A percentile compares a stretch with the other conserved stretches of the same genome.
Conservation (phyloP, 2,888 invertebrate species). For the Ptychoptera contaminata region DNA sequence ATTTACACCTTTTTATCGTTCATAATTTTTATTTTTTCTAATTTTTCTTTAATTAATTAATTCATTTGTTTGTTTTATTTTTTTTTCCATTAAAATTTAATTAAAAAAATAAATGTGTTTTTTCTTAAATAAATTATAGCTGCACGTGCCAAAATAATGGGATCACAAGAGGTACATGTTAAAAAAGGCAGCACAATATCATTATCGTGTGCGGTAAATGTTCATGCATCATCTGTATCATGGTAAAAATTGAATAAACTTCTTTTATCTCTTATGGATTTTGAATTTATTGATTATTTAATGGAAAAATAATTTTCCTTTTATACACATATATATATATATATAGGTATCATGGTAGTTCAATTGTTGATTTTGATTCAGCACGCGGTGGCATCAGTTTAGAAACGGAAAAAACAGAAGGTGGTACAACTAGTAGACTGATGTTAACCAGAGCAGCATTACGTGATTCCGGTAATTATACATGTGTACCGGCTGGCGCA, state of each 20-base stretch:
- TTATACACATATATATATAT: no score
- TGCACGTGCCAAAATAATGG: constrained; percentile 72
- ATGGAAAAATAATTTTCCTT: neutral
- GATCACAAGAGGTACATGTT: constrained; percentile 74
- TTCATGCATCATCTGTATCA: constrained; percentile 60
- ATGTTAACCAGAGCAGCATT: constrained; percentile 74
- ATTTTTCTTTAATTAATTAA: no score
- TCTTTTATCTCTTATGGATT: constrained; percentile 25
- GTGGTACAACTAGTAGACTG: constrained; percentile 71
- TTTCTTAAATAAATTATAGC: constrained; percentile 35
- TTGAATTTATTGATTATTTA: constrained; percentile 16
- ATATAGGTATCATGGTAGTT: constrained; percentile 64
- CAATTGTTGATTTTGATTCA: constrained; percentile 71
- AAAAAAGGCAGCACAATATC: constrained; percentile 84
- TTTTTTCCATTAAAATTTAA: neutral
- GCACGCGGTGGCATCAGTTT: constrained; percentile 74
- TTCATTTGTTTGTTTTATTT: neutral
- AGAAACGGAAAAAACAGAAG: constrained; percentile 75
- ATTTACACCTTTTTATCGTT: no score
- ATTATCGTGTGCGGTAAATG: constrained; percentile 73
- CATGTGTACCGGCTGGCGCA: constrained; percentile 73
- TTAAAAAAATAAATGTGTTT: neutral
- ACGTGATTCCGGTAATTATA: constrained; percentile 78
- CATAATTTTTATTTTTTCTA: no score
- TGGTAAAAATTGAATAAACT: constrained; percentile 32